Evolutionary conservation across 2,888 invertebrate species (phyloP).

Genomic region (Hyposoter dolosus): DNA sequence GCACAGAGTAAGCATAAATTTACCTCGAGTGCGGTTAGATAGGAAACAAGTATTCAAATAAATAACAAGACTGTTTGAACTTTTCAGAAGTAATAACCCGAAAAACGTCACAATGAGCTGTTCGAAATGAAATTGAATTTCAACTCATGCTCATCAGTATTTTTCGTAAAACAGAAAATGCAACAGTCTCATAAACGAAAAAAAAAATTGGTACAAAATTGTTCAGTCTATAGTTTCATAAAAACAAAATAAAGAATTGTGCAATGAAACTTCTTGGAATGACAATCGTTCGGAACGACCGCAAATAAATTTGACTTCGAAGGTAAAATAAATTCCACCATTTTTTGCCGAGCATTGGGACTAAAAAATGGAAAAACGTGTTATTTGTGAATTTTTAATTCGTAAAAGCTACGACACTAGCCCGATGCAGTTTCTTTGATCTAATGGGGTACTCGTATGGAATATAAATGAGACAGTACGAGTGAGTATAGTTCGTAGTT

Average conservation of each 20-base stretch:
- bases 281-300: neutral
- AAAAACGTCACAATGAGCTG: neutral
- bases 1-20: neutral
- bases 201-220: neutral
- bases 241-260: neutral
- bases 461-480: conserved; percentile 1
- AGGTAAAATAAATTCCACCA: neutral
- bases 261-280: neutral
- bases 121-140: neutral
- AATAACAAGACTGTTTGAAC: neutral
- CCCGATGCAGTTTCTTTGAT: conserved; percentile 18
- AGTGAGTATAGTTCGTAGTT: neutral
- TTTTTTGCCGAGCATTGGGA: neutral
- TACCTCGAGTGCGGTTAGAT: neutral
- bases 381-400: conserved; percentile 6
- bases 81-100: neutral
- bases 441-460: conserved; percentile 9
- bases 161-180: neutral
- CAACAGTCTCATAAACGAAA: neutral
- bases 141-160: neutral
- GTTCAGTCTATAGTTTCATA: neutral
- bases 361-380: neutral
- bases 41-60: neutral
- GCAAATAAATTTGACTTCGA: neutral
- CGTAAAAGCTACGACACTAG: conserved; percentile 18